phyloP scores from a whole-genome alignment of 1,140 invertebrate genomes.

The Panulirus ornatus region DNA sequence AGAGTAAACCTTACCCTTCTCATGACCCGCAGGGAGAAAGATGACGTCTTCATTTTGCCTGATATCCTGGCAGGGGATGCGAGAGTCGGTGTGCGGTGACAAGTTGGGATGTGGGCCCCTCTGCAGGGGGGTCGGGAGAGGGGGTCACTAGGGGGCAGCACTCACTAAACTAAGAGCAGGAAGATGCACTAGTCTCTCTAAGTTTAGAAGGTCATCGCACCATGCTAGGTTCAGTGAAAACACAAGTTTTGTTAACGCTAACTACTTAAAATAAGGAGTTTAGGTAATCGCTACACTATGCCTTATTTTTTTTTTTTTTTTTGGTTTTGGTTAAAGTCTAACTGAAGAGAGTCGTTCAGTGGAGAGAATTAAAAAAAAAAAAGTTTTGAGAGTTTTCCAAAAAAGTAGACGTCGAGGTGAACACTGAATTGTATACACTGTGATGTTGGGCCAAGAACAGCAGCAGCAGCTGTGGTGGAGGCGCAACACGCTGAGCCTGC shows the following conservation, averaged over 20 bases:
- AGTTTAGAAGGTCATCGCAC: slow-evolving; percentile 54
- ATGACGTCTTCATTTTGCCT: slow-evolving; percentile 86
- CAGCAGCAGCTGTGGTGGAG: slow-evolving; percentile 42
- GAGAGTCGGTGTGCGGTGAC: slow-evolving; percentile 6
- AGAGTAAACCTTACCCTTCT: slow-evolving; percentile 82
- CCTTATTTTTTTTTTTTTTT: no score
- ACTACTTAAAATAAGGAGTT: slow-evolving; percentile 57
- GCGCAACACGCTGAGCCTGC: slow-evolving; percentile 8
- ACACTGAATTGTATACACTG: slow-evolving; percentile 51
- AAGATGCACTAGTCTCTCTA: slow-evolving; percentile 52
- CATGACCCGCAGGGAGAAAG: slow-evolving; percentile 87
- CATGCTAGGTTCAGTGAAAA: slow-evolving; percentile 55
- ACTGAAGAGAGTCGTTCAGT: slow-evolving; percentile 45
- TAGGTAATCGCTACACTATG: slow-evolving; percentile 52
- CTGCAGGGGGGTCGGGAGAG: neutral
- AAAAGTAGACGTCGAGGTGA: slow-evolving; percentile 32
- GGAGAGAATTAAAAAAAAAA: no score
- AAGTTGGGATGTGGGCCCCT: slow-evolving; percentile 12
- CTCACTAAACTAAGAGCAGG: slow-evolving; percentile 41
- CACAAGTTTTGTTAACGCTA: slow-evolving; percentile 55
- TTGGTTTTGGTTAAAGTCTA: slow-evolving; percentile 48
- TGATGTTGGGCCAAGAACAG: slow-evolving; percentile 30
- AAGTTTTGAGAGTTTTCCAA: slow-evolving; percentile 46
- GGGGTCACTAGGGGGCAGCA: slow-evolving; percentile 33
- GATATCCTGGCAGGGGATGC: slow-evolving; percentile 60